phyloP scores from a whole-genome alignment of 2,797 vertebrate genomes.

The Eurystomus glaucurus region DNA sequence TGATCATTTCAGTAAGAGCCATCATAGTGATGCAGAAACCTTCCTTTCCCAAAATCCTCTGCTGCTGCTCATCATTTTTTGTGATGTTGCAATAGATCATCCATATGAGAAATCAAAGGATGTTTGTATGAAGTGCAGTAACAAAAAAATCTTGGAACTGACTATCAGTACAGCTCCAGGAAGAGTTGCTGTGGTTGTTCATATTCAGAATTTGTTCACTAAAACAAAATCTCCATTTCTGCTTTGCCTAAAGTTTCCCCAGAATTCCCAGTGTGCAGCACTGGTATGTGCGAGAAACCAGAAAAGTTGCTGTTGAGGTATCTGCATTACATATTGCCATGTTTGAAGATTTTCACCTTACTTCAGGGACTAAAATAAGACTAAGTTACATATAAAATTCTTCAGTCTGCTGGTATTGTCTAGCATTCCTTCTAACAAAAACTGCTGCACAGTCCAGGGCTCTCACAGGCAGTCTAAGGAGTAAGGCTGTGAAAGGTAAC shows the following conservation, averaged over 20 bases:
- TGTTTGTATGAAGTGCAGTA: neutral
- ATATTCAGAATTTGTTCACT: neutral
- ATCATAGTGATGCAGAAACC: neutral
- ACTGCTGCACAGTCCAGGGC: neutral
- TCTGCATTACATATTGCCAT: neutral
- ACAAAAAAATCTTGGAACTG: neutral
- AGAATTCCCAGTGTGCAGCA: neutral
- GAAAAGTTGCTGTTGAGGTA: neutral
- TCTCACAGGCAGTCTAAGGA: neutral
- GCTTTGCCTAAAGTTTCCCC: neutral
- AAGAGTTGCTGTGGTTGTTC: neutral
- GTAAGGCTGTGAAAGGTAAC: neutral
- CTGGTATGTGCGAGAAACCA: conserved; percentile 2
- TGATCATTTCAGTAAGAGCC: neutral
- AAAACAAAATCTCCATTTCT: neutral
- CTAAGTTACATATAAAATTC: neutral
- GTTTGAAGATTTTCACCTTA: conserved; percentile 15
- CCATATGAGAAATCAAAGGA: neutral
- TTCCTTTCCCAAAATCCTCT: neutral
- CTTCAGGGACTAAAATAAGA: neutral
- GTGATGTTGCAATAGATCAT: neutral
- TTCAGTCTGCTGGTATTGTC: neutral
- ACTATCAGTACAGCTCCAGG: neutral
- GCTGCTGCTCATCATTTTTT: neutral
- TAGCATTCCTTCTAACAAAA: neutral